Evolutionary conservation across 2,113 vertebrate species (phyloP).

Genomic region (Paratilapia polleni): DNA sequence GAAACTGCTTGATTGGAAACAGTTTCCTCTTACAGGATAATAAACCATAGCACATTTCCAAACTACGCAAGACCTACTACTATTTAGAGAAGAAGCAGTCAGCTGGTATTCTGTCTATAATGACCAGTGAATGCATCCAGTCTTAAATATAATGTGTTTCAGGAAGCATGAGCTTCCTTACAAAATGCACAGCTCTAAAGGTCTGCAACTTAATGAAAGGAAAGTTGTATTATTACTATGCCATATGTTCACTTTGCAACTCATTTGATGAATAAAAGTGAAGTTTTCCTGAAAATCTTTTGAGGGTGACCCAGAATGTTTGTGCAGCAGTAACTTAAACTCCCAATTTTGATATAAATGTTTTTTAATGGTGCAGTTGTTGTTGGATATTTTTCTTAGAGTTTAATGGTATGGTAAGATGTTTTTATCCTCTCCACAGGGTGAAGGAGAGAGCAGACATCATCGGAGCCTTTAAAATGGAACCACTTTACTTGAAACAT

Average conservation of each 20-base stretch:
- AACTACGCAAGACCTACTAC: background rate
- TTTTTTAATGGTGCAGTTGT: background rate
- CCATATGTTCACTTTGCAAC: background rate
- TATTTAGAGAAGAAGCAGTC: background rate
- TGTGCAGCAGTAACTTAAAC: background rate
- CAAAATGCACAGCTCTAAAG: background rate
- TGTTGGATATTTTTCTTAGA: background rate
- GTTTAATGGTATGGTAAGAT: background rate
- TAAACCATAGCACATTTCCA: background rate
- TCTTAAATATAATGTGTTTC: background rate
- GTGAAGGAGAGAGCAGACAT: slow-evolving; percentile 90
- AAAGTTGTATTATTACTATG: background rate
- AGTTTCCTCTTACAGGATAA: background rate
- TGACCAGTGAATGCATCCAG: no score
- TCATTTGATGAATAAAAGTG: background rate
- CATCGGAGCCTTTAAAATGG: slow-evolving; percentile 91
- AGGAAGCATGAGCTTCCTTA: background rate
- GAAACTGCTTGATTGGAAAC: background rate
- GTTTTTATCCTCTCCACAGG: slow-evolving; percentile 74
- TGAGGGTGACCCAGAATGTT: background rate
- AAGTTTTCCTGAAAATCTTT: background rate
- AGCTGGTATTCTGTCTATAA: no score
- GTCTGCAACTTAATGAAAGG: background rate
- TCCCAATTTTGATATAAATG: background rate
- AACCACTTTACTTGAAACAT: slow-evolving; percentile 93